phyloP scores from a whole-genome alignment of 1,140 invertebrate species.

The Pseudobourletiella spinata region DNA sequence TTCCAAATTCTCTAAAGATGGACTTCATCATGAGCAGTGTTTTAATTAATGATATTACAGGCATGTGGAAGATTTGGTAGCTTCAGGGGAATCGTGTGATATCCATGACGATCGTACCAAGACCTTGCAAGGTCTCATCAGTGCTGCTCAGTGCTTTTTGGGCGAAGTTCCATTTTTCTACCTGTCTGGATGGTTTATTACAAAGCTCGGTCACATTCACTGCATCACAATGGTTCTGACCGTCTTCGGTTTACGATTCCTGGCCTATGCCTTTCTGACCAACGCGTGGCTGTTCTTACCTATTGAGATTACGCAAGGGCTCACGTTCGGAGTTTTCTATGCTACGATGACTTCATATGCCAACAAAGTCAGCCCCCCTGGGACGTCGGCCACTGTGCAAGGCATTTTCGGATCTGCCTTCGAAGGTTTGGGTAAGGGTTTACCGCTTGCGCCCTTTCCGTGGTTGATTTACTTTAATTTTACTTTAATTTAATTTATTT shows the following conservation, averaged over 20 bases:
- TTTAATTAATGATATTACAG: constrained; percentile 32
- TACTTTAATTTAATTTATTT: too few species aligned
- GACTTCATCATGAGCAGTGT: too few species aligned
- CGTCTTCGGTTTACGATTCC: constrained; percentile 62
- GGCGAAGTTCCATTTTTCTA: constrained; percentile 88
- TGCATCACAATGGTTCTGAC: constrained; percentile 73
- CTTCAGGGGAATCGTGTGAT: constrained; percentile 42
- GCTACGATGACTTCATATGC: constrained; percentile 82
- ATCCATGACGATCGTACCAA: constrained; percentile 47
- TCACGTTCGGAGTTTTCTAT: constrained; percentile 82
- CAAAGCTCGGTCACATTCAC: constrained; percentile 69
- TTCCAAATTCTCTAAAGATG: too few species aligned
- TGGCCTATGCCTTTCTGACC: constrained; percentile 67
- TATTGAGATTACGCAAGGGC: constrained; percentile 57
- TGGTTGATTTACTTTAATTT: too few species aligned
- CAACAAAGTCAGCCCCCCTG: constrained; percentile 70
- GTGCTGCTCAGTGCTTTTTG: constrained; percentile 68
- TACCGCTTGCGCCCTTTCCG: too few species aligned
- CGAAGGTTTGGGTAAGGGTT: constrained; percentile 66
- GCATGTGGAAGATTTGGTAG: constrained; percentile 61
- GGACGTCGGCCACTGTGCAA: constrained; percentile 75
- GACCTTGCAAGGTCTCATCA: constrained; percentile 67
- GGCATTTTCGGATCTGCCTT: constrained; percentile 74
- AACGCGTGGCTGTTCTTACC: constrained; percentile 75
- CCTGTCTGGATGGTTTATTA: constrained; percentile 66